phyloP scores from a whole-genome alignment of 2,797 vertebrate genomes.

The Neosilurus hyrtlii region DNA sequence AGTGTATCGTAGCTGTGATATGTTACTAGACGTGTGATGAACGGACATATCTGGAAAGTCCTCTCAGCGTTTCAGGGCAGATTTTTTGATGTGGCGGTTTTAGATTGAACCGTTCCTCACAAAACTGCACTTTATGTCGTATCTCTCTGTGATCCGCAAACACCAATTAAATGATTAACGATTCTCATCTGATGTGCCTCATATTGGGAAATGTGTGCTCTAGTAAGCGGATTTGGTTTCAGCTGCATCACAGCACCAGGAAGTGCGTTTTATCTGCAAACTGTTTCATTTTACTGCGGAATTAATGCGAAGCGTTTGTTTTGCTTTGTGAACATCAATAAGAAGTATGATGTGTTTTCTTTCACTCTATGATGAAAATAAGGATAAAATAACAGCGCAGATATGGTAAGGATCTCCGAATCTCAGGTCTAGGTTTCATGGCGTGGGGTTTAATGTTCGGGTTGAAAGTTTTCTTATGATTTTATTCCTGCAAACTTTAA shows the following conservation, averaged over 20 bases:
- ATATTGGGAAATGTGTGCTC: no score
- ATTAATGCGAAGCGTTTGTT: neutral
- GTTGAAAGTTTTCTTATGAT: neutral
- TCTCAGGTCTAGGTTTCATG: neutral
- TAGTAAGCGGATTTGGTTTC: no score
- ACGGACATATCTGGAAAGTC: no score
- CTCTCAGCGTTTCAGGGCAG: neutral
- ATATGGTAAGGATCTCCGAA: neutral
- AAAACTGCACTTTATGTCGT: neutral
- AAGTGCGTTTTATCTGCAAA: neutral
- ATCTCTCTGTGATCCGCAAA: no score
- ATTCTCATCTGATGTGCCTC: neutral
- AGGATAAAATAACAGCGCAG: neutral
- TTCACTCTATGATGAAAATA: neutral
- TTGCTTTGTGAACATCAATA: neutral
- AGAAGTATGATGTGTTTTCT: neutral
- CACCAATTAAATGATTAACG: no score
- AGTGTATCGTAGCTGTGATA: neutral
- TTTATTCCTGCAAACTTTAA: neutral
- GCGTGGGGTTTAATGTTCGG: neutral
- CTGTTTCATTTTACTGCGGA: no score
- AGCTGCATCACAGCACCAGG: no score
- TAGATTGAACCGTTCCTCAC: no score
- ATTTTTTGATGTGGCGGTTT: no score
- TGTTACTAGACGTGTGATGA: neutral